phyloP scores from a whole-genome alignment of 2,113 vertebrate species.

The Rattus rattus region DNA sequence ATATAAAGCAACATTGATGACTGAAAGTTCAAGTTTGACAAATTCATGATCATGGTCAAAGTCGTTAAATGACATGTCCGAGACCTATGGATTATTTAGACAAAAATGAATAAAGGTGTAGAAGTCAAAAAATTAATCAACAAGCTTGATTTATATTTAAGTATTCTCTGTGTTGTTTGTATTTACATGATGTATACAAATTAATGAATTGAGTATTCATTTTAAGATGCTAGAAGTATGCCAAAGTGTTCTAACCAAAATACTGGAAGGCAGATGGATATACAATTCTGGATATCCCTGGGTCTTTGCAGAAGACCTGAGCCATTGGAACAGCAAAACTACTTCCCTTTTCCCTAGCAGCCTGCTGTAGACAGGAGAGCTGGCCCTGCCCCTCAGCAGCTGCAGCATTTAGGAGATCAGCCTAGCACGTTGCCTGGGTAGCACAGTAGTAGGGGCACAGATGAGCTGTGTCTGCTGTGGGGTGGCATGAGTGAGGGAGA shows the following conservation, averaged over 20 bases:
- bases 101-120: not conserved
- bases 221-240: not conserved
- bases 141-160: not conserved
- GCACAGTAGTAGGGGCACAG: not conserved
- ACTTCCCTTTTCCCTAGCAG: not conserved
- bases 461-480: not conserved
- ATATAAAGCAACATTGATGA: not conserved
- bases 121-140: not conserved
- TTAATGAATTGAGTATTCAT: not conserved
- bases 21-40: not conserved
- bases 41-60: not conserved
- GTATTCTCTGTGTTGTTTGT: not conserved
- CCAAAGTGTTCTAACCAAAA: not conserved
- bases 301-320: not conserved
- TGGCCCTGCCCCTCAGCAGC: not conserved
- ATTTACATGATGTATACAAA: not conserved
- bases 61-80: conserved; percentile 18
- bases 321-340: not conserved
- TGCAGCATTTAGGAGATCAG: not conserved
- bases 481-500: not conserved
- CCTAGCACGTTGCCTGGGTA: not conserved
- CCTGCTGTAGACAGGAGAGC: not conserved
- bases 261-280: not conserved
- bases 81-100: not conserved
- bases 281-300: not conserved